Conservation (phyloP, 2,888 invertebrate genomes). For the Bombylius major region DNA sequence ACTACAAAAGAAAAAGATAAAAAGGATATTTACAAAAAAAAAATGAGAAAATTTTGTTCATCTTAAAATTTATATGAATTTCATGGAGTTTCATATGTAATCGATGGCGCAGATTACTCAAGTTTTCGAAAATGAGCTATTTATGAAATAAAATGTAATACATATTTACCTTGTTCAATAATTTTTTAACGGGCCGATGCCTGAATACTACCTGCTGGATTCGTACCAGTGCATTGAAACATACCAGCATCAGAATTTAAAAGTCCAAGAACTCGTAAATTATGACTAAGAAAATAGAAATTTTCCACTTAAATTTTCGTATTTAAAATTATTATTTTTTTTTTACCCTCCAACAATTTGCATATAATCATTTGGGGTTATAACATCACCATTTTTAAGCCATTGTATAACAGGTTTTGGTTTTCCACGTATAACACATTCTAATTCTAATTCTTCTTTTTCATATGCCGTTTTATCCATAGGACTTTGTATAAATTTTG, state of each 20-base stretch:
- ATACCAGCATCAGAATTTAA: constrained; percentile 80
- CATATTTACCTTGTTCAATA: constrained; percentile 53
- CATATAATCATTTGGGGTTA: constrained; percentile 83
- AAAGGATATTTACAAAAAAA: no score
- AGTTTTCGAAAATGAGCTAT: no score
- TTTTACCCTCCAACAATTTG: constrained; percentile 61
- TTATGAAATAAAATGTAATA: no score
- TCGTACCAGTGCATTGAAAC: constrained; percentile 87
- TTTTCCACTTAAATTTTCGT: no score
- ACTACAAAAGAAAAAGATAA: no score
- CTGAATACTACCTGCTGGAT: constrained; percentile 75
- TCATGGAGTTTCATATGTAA: no score
- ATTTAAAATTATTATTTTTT: not conserved
- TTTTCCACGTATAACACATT: constrained; percentile 74
- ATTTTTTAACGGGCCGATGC: constrained; percentile 67
- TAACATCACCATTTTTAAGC: constrained; percentile 87
- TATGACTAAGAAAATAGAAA: constrained; percentile 39
- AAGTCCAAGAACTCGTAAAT: constrained; percentile 81
- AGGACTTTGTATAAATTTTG: constrained; percentile 58
- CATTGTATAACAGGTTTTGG: constrained; percentile 75
- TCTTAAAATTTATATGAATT: no score
- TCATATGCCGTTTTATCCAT: constrained; percentile 56
- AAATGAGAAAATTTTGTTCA: no score
- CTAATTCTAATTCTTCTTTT: constrained; percentile 77
- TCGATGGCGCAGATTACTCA: no score